Conservation (phyloP, 2,113 vertebrate genomes). For the Pycnonotus jocosus region DNA sequence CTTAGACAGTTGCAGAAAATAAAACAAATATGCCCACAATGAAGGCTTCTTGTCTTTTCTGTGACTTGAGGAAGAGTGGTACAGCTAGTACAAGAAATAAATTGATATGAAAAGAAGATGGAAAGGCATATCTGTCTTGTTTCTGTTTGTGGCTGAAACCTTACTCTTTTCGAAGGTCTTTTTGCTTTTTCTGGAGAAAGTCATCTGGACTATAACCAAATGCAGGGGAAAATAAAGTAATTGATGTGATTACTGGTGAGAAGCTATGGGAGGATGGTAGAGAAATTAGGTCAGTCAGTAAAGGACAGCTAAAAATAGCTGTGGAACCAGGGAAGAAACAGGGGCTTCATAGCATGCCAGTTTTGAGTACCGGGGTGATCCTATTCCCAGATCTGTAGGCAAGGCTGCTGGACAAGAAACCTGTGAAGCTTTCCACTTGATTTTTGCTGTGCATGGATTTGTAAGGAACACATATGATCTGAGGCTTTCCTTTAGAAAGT, state of each 20-base stretch:
- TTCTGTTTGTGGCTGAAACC: neutral
- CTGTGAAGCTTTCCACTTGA: neutral
- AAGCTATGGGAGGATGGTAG: neutral
- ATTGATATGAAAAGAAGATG: neutral
- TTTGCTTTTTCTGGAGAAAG: neutral
- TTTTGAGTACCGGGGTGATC: no score
- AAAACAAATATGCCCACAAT: neutral
- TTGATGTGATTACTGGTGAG: neutral
- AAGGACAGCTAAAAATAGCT: neutral
- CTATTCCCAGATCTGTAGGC: neutral
- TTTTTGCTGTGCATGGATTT: neutral
- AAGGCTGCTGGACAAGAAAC: neutral
- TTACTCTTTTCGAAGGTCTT: neutral
- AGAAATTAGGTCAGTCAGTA: neutral
- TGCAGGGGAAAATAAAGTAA: neutral
- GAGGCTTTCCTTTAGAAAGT: neutral
- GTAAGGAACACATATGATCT: neutral
- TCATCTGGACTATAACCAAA: neutral
- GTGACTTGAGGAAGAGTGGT: neutral
- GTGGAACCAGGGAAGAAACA: neutral
- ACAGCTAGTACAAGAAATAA: neutral
- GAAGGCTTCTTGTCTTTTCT: neutral
- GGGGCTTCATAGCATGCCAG: rapidly evolving
- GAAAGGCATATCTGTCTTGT: neutral
- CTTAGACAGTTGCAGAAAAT: neutral